These are phyloP conservation scores for Nothobranchius furzeri DNA, from an alignment of 2,113 vertebrate species.

Conservation along the genomic window DNA sequence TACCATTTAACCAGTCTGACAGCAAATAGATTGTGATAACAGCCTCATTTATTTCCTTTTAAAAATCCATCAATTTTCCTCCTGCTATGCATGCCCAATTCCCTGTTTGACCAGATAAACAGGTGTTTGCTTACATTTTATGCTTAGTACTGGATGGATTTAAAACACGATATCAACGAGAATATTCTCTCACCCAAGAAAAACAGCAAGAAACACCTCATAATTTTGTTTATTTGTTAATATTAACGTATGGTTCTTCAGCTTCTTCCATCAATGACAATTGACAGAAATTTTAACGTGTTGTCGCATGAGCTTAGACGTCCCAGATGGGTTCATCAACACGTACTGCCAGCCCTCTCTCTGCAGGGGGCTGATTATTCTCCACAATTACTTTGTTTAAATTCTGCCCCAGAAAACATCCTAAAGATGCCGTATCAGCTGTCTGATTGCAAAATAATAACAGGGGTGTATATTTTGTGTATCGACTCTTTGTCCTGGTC, in stretches of 20 bases:
- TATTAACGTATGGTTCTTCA: background rate
- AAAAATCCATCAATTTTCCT: slow-evolving; percentile 30
- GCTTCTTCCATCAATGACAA: background rate
- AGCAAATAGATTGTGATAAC: slow-evolving; percentile 57
- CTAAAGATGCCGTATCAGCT: slow-evolving; percentile 7
- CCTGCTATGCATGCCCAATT: slow-evolving; percentile 23
- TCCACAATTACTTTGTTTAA: slow-evolving; percentile 2
- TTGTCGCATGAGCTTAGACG: background rate
- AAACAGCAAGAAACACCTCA: background rate
- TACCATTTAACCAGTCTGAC: slow-evolving; percentile 48
- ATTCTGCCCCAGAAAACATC: slow-evolving; percentile 4
- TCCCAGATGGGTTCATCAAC: background rate
- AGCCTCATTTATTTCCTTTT: slow-evolving; percentile 46
- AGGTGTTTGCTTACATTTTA: slow-evolving; percentile 36
- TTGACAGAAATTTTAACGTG: background rate
- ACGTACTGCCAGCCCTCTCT: background rate
- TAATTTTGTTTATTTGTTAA: background rate
- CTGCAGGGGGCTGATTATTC: slow-evolving; percentile 13
- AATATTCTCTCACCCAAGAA: background rate
- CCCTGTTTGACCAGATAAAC: slow-evolving; percentile 30
- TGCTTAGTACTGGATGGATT: slow-evolving; percentile 10
- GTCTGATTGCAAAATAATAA: slow-evolving; percentile 15
- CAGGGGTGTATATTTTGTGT: background rate
- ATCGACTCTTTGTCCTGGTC: background rate
- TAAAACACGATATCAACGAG: background rate